Base-by-base conservation (phyloP, 1,140 invertebrate genomes). In the Antheraea mylitta region DNA sequence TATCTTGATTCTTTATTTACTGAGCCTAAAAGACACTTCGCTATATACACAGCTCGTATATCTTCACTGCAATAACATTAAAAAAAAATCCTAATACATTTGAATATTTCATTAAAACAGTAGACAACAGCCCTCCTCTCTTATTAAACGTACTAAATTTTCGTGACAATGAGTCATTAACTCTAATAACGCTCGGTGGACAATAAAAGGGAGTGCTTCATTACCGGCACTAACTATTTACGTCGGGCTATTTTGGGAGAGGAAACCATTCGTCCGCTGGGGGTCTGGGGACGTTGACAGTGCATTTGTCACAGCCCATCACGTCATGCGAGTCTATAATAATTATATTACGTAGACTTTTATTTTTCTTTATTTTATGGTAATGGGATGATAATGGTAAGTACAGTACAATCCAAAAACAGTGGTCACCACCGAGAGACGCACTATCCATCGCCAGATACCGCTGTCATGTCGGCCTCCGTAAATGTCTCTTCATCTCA, bases 251-350 rank as follows among this genome's bases (percentile, higher is more conserved):
- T 76, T 76, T 78, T 67, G 10, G 62, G 72, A 76, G 60, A 70
- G 77, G 77, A 74, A 68, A 71, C 65, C 64, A 58, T 74, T 68
- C 76, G 77, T 74, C 72, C 67, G 74, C 70, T 65, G 77, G 77
- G 77, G 77, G 77, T 74, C 76, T 30, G 70, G 30, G 68, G 71
- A 53, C 45, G 45, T 53, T 53, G 45, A 53, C 45, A 53, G 45
- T 53, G 45, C 45, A 53, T 53, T 53, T 53, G 45, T 53, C 45
- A 53, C 45, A 13, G 45, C 45, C 45, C 16, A 13, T 53, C 45
- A n/a, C 45, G 16, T 16, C 38, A 42, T 42, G 7, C 38, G 8
- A 4, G 38, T 7, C 11, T 13, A 53, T 53, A 16, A 53, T 53
- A 53, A 53, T 53, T 53, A 16, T 16, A 53, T 13, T n/a, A 53